Conservation (phyloP, 2,797 vertebrate genomes). For the Coilia nasus region DNA sequence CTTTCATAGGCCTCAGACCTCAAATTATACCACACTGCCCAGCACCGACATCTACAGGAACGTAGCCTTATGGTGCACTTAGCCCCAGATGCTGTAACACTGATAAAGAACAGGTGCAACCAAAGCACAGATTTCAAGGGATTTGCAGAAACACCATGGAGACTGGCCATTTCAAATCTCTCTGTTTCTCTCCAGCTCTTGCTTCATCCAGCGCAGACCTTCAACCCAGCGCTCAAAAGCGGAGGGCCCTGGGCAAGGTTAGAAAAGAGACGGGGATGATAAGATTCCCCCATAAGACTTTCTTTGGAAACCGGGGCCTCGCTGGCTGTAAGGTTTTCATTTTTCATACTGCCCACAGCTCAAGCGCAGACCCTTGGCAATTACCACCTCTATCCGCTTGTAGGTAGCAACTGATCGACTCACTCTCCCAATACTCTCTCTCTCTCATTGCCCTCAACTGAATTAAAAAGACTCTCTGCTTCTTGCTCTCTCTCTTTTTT, state of each 20-base stretch:
- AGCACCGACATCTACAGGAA: neutral
- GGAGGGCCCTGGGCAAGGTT: constrained; percentile 24
- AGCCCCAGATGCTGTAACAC: neutral
- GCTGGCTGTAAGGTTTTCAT: neutral
- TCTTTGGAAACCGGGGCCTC: neutral
- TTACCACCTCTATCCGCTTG: neutral
- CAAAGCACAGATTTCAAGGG: neutral
- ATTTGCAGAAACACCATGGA: neutral
- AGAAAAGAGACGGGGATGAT: constrained; percentile 1
- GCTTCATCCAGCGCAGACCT: neutral
- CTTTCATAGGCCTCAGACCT: neutral
- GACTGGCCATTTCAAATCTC: neutral
- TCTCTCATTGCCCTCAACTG: neutral
- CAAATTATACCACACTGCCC: too few relatives aligned
- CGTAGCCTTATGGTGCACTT: neutral
- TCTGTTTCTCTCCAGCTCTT: neutral
- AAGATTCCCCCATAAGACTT: neutral
- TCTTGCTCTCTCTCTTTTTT: neutral
- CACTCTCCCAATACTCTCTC: neutral
- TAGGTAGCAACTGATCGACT: neutral
- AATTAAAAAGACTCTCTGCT: neutral
- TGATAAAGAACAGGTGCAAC: neutral
- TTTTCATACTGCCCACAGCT: constrained; percentile 9
- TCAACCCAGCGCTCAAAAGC: neutral
- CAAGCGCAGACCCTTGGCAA: neutral